Evolutionary conservation across 2,888 invertebrate genomes (phyloP).

Genomic region (Lasius platythorax): DNA sequence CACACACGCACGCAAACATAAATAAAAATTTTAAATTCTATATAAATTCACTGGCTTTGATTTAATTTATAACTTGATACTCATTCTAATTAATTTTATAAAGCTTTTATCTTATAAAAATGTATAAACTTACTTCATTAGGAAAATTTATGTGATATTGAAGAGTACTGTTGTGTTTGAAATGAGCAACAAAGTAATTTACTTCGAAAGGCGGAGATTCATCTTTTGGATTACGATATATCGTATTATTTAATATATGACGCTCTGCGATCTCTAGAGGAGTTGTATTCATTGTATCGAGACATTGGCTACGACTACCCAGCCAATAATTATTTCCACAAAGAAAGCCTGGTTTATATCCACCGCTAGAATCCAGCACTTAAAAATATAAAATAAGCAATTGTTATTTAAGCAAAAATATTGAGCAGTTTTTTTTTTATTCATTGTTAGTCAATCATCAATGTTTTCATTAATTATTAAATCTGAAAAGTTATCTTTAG

Average conservation of each 20-base stretch:
- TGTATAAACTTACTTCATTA: slow-evolving; percentile 82
- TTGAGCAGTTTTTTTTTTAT: background rate
- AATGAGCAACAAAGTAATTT: slow-evolving; percentile 83
- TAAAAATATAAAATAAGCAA: slow-evolving; percentile 35
- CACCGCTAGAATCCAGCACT: slow-evolving; percentile 88
- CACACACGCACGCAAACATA: too few species aligned
- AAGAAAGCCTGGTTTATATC: slow-evolving; percentile 87
- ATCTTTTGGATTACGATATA: slow-evolving; percentile 75
- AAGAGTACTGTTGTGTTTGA: slow-evolving; percentile 85
- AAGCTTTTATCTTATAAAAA: background rate
- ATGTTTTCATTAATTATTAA: background rate
- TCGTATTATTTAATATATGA: slow-evolving; percentile 77
- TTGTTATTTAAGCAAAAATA: background rate
- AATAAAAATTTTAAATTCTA: background rate
- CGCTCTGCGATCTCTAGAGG: slow-evolving; percentile 78
- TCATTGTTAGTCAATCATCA: background rate
- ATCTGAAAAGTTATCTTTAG: background rate
- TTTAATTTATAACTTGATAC: background rate
- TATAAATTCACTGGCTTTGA: background rate
- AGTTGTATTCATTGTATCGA: slow-evolving; percentile 82
- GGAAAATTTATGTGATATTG: slow-evolving; percentile 85
- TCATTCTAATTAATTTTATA: background rate
- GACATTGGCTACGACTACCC: slow-evolving; percentile 87
- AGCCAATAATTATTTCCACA: slow-evolving; percentile 89
- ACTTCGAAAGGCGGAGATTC: slow-evolving; percentile 85